Conservation (phyloP, 2,113 vertebrate species). For the Ictalurus furcatus region DNA sequence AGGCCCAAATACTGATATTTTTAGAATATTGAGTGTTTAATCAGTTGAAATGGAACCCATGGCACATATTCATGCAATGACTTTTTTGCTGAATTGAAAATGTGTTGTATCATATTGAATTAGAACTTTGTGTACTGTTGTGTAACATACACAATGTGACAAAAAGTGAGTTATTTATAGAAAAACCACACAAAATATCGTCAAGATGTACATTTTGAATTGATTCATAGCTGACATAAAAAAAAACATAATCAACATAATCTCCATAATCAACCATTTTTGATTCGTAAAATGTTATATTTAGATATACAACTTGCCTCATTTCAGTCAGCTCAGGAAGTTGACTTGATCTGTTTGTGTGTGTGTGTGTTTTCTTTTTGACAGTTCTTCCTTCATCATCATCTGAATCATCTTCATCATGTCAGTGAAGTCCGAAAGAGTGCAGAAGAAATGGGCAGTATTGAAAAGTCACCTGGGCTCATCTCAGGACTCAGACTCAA, state of each 20-base stretch:
- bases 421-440: conserved; percentile 78
- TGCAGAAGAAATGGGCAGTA: conserved; percentile 86
- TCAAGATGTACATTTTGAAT: not conserved
- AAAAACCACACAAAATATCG: not conserved
- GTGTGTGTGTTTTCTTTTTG: not conserved
- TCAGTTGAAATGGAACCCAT: too few species aligned
- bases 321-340: not conserved
- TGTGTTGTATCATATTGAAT: too few species aligned
- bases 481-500: conserved; percentile 79
- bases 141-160: not conserved
- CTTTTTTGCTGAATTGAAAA: too few species aligned
- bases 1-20: not conserved
- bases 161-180: not conserved
- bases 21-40: not conserved
- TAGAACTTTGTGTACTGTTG: too few species aligned
- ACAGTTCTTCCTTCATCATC: conserved; percentile 25
- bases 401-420: conserved; percentile 64
- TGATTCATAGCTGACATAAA: not conserved
- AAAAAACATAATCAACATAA: not conserved
- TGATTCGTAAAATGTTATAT: not conserved
- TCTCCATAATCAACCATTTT: not conserved
- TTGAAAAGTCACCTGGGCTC: conserved; percentile 85
- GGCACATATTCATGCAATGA: too few species aligned
- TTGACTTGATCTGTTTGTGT: not conserved
- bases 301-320: not conserved